Evolutionary conservation across 2,113 vertebrate species (phyloP).

Genomic region (Craseonycteris thonglongyai): DNA sequence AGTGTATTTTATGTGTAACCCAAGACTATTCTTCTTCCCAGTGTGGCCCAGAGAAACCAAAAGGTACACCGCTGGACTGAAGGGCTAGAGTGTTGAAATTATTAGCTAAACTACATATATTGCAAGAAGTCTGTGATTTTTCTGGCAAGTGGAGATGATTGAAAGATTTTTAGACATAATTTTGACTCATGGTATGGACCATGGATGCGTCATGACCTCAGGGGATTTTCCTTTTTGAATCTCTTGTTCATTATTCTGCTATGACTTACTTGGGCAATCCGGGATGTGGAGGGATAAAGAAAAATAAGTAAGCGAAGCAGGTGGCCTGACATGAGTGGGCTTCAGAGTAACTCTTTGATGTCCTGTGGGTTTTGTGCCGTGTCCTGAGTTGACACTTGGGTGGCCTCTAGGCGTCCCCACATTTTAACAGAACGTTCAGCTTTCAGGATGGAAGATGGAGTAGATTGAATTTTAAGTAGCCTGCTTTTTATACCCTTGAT

Average conservation of each 20-base stretch:
- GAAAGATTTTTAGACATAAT: background rate
- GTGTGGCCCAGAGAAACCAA: too few relatives aligned
- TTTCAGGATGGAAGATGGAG: background rate
- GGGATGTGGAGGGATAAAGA: background rate
- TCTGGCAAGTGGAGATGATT: background rate
- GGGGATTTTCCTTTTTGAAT: background rate
- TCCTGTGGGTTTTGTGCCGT: background rate
- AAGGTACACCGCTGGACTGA: too few relatives aligned
- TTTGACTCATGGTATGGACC: background rate
- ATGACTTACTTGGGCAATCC: background rate
- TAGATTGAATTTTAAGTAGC: conserved; percentile 1
- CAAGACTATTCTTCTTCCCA: too few relatives aligned
- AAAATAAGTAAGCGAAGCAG: background rate
- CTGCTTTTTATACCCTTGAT: background rate
- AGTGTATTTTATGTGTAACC: too few relatives aligned
- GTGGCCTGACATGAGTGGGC: background rate
- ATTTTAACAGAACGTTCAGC: background rate
- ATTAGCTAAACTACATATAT: background rate
- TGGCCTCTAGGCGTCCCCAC: background rate
- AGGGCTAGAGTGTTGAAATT: background rate
- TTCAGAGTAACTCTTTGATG: background rate
- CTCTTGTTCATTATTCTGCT: background rate
- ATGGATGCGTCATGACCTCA: background rate
- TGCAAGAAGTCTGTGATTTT: background rate
- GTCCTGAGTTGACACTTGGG: background rate